Percentiles rank a stretch among this genome's conserved stretches.
These are phyloP conservation scores for Elanoides forficatus DNA, from an alignment of 2,113 vertebrate genomes.

Conservation along the genomic window DNA sequence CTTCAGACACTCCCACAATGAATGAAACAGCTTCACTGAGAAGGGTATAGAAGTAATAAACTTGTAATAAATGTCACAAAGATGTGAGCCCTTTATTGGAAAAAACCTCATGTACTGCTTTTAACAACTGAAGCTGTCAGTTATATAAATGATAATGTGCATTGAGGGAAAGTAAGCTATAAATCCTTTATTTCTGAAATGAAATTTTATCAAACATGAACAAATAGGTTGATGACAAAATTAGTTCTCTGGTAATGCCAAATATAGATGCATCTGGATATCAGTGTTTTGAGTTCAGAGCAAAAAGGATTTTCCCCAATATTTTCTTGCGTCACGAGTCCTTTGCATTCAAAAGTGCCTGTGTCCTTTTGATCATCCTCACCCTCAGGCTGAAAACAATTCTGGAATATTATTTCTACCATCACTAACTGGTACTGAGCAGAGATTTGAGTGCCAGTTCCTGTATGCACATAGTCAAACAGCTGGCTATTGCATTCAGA, in stretches of 20 bases:
- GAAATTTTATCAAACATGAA: slow-evolving; percentile 13
- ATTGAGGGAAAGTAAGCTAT: slow-evolving; percentile 6
- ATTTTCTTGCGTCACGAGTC: not conserved
- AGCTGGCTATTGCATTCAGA: not conserved
- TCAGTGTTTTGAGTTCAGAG: not conserved
- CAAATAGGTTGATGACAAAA: slow-evolving; percentile 20
- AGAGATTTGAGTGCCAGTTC: not conserved
- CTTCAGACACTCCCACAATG: slow-evolving; percentile 32
- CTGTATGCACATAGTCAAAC: fast-evolving
- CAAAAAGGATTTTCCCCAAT: not conserved
- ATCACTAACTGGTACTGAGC: not conserved
- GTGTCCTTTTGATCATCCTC: not conserved
- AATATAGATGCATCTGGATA: not conserved
- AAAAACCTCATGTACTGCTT: slow-evolving; percentile 23
- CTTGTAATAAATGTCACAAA: slow-evolving; percentile 54
- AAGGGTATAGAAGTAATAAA: slow-evolving; percentile 42
- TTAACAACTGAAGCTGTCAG: slow-evolving; percentile 27
- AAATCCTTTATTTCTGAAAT: slow-evolving; percentile 26
- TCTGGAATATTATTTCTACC: not conserved
- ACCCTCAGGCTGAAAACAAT: not conserved
- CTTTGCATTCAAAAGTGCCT: not conserved
- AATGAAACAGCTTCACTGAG: not conserved
- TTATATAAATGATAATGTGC: slow-evolving; percentile 44
- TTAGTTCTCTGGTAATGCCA: not conserved
- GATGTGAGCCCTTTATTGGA: slow-evolving; percentile 26